These are phyloP conservation scores for Sebastes aleutianus DNA, from an alignment of 2,797 vertebrate species.

Conservation along the genomic window DNA sequence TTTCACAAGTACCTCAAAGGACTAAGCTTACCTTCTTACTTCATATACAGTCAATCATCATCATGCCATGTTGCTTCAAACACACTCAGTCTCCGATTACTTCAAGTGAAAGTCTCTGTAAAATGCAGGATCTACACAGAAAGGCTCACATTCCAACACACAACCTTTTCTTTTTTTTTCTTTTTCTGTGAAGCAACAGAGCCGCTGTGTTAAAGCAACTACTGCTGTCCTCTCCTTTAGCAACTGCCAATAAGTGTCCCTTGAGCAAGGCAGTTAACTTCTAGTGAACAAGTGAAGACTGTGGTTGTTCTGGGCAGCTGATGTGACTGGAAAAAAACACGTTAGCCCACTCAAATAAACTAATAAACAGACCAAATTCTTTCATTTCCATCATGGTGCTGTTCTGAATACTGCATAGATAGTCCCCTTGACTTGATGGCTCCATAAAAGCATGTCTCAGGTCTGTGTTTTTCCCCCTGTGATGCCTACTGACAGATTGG, in stretches of 20 bases:
- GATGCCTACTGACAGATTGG: conserved; percentile 27
- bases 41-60: neutral
- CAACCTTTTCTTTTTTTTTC: neutral
- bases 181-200: neutral
- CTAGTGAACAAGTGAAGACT: neutral
- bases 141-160: neutral
- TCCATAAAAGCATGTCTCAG: conserved; percentile 21
- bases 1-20: neutral
- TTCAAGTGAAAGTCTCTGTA: neutral
- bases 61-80: neutral
- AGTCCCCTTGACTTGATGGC: neutral
- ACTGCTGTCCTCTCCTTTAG: neutral
- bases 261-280: neutral
- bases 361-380: neutral
- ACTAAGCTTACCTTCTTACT: neutral
- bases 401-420: neutral
- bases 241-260: neutral
- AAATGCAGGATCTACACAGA: neutral
- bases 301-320: neutral
- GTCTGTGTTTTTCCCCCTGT: conserved; percentile 16
- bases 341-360: neutral
- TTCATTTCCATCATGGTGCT: neutral
- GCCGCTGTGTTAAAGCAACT: neutral
- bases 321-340: neutral
- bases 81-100: neutral